Evolutionary conservation across 2,888 invertebrate species (phyloP).

Genomic region (Lepidonotus clava): DNA sequence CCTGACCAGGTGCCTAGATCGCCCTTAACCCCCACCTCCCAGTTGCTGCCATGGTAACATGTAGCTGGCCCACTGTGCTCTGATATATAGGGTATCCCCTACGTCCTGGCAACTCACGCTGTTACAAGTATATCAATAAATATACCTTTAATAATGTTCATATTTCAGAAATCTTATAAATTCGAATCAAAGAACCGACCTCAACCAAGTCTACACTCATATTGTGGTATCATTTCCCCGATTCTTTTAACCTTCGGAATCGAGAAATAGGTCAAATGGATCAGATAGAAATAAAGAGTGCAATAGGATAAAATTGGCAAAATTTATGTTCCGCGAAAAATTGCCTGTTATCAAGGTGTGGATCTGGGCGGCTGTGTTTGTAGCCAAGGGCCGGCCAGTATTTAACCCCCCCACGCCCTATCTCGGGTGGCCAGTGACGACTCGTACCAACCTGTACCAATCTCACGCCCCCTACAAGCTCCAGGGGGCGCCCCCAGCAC

Average conservation of each 20-base stretch:
- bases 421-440: slow-evolving; percentile 37
- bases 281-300: too few species aligned
- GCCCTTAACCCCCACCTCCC: background rate
- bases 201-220: too few species aligned
- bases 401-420: slow-evolving; percentile 10
- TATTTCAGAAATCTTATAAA: too few species aligned
- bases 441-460: slow-evolving; percentile 40
- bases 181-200: too few species aligned
- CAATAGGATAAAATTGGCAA: too few species aligned
- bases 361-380: background rate
- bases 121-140: slow-evolving; percentile 1
- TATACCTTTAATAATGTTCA: too few species aligned
- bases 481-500: background rate
- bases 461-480: background rate
- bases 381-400: background rate
- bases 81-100: background rate
- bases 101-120: background rate
- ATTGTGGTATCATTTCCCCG: too few species aligned
- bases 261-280: too few species aligned
- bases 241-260: too few species aligned
- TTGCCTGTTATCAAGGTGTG: background rate
- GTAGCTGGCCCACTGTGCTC: background rate
- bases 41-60: background rate
- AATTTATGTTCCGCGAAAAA: too few species aligned
- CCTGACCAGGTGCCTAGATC: too few species aligned